Evolutionary conservation across 2,888 invertebrate genomes (phyloP), one percentile per base, ranked within the genome.

Genomic region (Tenthredo notha): DNA sequence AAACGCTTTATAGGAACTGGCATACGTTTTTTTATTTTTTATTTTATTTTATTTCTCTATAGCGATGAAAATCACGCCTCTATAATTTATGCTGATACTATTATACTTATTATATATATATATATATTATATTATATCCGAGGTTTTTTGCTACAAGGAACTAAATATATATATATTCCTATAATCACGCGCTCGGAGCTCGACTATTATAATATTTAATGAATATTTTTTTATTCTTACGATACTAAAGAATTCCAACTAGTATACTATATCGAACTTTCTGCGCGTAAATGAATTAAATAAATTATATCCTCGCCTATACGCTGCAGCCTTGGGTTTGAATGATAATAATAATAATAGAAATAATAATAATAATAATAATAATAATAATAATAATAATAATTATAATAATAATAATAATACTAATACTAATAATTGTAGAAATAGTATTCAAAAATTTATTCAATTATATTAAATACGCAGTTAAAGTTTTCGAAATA

Each of bases 221-320:
- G 54, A n/a, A 54, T 54, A 54, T 54, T 54, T 54, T 50, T 54
- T 54, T 54, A 54, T 54, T 54, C 7, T 54, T 54, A 54, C n/a
- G 54, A 54, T 54, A 54, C 7, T 67, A 67, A 33, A 33, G 25
- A 67, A 33, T 67, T 67, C 15, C 67, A 54, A 54, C 54, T 54
- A 33, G 33, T 33, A 54, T 5, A 37, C 37, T 37, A 37, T 7
- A 54, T 54, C 54, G 54, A n/a, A 54, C n/a, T n/a, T 54, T 54
- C n/a, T n/a, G n/a, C 54, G 54, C 54, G 54, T 54, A 54, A 54
- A 54, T 54, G n/a, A 54, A 54, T 54, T 54, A 54, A 54, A 54
- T 54, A 54, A 54, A 54, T 54, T 54, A 54, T 54, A 54, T 54
- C 54, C 54, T 54, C 54, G 54, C 33, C 25, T 67, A 33, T 33